A percentile compares a stretch with the other conserved stretches of the same genome.
phyloP scores from a whole-genome alignment of 2,797 vertebrate genomes.

The Melanitta fusca region DNA sequence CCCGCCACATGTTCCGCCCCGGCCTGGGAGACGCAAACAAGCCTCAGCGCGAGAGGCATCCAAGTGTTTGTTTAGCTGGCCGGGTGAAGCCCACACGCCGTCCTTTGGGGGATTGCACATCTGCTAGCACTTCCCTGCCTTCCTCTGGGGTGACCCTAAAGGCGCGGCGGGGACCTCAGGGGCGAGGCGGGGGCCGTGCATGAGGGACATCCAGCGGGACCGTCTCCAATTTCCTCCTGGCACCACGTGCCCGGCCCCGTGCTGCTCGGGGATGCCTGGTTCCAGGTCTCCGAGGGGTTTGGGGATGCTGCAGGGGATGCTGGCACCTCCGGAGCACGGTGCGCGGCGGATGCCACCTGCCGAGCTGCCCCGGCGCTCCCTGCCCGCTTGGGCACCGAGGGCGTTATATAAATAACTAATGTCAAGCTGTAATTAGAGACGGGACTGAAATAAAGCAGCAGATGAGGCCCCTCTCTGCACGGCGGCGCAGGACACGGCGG shows the following conservation, averaged over 20 bases:
- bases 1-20: not conserved
- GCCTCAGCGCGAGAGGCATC: not conserved
- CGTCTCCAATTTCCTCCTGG: not conserved
- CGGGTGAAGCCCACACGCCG: not conserved
- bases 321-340: not conserved
- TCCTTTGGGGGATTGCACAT: not conserved
- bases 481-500: accelerated
- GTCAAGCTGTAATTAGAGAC: constrained; percentile 38
- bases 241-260: not conserved
- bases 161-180: not conserved
- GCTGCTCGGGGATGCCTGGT: not conserved
- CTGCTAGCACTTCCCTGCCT: not conserved
- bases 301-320: not conserved
- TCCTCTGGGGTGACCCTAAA: accelerated
- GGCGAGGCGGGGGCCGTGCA: not conserved
- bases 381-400: not conserved
- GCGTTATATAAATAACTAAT: constrained; percentile 49
- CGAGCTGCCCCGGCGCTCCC: not conserved
- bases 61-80: not conserved
- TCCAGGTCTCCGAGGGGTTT: not conserved
- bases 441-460: constrained; percentile 25
- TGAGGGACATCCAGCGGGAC: not conserved
- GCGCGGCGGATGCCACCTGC: not conserved
- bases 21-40: not conserved
- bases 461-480: not conserved